Evolutionary conservation across 2,113 vertebrate genomes (phyloP).

Genomic region (Nematolebias whitei): DNA sequence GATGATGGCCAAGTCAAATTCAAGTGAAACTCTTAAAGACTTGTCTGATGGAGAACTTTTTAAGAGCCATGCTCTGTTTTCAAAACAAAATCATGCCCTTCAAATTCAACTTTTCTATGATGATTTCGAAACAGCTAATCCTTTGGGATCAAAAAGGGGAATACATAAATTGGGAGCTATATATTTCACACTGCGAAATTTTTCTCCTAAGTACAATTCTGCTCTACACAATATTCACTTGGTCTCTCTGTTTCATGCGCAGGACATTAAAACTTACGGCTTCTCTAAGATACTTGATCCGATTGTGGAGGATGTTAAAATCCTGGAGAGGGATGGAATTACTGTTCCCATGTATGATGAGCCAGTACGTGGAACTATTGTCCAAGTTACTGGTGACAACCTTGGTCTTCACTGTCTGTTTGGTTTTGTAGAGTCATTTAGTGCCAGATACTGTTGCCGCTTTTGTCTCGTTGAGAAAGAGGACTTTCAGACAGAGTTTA

Average conservation of each 20-base stretch:
- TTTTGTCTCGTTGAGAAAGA: conserved; percentile 30
- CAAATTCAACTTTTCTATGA: conserved; percentile 21
- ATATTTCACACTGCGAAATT: conserved; percentile 13
- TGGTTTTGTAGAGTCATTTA: conserved; percentile 41
- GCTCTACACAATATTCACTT: background rate
- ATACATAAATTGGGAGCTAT: conserved; percentile 11
- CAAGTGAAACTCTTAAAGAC: background rate
- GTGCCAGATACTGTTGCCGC: conserved; percentile 26
- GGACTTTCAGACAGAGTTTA: conserved; percentile 32
- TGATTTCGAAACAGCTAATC: conserved; percentile 6
- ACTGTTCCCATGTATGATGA: background rate
- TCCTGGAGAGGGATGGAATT: background rate
- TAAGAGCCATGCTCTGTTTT: conserved; percentile 7
- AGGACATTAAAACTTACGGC: conserved; percentile 20
- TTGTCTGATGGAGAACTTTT: conserved; percentile 4
- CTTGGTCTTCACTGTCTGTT: conserved; percentile 24
- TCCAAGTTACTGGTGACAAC: conserved; percentile 38
- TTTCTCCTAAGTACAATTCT: conserved; percentile 11
- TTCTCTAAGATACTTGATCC: conserved; percentile 18
- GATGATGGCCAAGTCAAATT: conserved; percentile 20
- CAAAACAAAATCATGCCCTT: conserved; percentile 10
- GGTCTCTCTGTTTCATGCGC: conserved; percentile 13
- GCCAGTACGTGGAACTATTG: conserved; percentile 13
- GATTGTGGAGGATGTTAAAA: conserved; percentile 14
- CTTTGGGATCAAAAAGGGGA: background rate